Evolutionary conservation across 2,888 invertebrate species (phyloP).

Genomic region (Volucella inanis): DNA sequence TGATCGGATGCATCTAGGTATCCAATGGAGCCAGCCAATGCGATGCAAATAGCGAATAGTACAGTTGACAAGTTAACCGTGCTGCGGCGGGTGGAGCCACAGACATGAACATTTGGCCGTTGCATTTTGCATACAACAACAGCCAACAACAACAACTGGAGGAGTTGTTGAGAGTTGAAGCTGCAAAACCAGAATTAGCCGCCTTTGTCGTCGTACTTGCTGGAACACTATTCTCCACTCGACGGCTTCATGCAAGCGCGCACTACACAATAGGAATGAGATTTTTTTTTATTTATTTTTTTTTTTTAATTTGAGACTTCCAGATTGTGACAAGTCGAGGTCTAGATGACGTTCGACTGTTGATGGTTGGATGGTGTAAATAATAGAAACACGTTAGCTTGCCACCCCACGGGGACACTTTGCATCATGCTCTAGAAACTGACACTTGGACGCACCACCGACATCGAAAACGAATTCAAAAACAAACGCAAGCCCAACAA

Average conservation of each 20-base stretch:
- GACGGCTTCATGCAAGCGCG: conserved; percentile 54
- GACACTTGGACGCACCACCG: not conserved
- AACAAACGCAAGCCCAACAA: conserved; percentile 37
- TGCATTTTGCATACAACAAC: conserved; percentile 68
- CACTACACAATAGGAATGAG: conserved; percentile 44
- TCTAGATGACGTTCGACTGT: conserved; percentile 33
- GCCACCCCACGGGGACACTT: conserved; percentile 48
- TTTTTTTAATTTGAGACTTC: conserved; percentile 18
- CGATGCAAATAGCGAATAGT: conserved; percentile 42
- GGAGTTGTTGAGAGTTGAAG: conserved; percentile 11
- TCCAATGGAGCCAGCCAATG: conserved; percentile 49
- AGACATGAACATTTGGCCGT: conserved; percentile 47
- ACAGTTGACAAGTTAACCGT: conserved; percentile 27
- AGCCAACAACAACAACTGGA: conserved; percentile 29
- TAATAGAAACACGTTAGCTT: conserved; percentile 48
- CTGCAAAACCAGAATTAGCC: conserved; percentile 66
- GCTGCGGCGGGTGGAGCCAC: conserved; percentile 38
- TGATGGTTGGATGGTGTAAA: conserved; percentile 20
- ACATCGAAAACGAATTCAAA: conserved; percentile 34
- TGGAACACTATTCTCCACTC: conserved; percentile 16
- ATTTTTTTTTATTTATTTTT: conserved; percentile 20
- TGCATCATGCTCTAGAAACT: conserved; percentile 49
- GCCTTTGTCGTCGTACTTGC: conserved; percentile 45
- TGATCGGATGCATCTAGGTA: conserved; percentile 75
- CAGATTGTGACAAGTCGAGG: conserved; percentile 13